These are phyloP conservation scores for Collichthys lucidus DNA, from an alignment of 2,113 vertebrate species.

Conservation along the genomic window DNA sequence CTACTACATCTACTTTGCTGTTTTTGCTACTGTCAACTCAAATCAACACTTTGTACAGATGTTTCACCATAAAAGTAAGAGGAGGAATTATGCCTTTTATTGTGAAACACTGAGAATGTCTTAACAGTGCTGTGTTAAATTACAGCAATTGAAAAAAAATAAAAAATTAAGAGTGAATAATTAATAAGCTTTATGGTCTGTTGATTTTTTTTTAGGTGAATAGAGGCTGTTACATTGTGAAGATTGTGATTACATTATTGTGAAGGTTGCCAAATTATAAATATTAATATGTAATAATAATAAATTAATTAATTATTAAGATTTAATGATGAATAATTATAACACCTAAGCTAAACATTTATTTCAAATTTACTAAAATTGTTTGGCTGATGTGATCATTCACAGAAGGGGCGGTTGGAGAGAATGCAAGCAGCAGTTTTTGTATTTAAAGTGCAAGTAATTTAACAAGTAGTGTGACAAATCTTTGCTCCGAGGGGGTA, in stretches of 20 bases:
- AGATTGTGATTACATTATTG: neutral
- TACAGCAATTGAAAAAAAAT: no score
- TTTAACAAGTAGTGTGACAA: slow-evolving; percentile 32
- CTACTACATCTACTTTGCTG: no score
- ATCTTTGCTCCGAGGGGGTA: slow-evolving; percentile 23
- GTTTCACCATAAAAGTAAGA: neutral
- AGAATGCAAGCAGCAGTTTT: neutral
- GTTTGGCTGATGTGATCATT: neutral
- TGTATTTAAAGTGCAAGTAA: slow-evolving; percentile 23
- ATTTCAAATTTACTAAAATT: neutral
- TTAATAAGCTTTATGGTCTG: neutral
- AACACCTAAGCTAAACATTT: neutral
- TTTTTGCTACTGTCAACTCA: neutral
- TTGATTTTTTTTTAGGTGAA: neutral
- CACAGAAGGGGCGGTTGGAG: neutral
- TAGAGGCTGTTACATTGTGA: neutral
- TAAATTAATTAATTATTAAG: no score
- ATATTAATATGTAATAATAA: no score
- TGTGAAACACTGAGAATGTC: neutral
- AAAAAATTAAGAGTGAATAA: no score
- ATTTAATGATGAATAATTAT: neutral
- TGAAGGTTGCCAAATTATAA: neutral
- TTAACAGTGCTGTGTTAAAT: neutral
- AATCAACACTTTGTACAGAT: neutral
- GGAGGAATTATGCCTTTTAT: neutral